Base-by-base conservation (phyloP, 2,797 vertebrate genomes). In the Eidolon dupreanum region DNA sequence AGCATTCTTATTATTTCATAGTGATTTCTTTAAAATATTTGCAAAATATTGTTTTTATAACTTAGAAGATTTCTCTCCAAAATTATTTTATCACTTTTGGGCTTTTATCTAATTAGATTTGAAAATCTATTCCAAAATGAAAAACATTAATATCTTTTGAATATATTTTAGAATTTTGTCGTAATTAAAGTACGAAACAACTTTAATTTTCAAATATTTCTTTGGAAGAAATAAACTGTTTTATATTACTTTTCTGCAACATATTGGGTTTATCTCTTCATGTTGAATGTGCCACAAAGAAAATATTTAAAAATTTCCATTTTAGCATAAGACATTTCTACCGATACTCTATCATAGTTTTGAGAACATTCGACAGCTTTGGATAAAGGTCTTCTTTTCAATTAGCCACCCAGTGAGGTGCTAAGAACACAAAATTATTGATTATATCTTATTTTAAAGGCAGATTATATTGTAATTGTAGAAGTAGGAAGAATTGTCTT, bases 161-260 rank as follows among this genome's bases (percentile, higher is more conserved):
- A 61, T 90, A 10, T 93, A 86, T 95, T 95, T 93, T 57, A 8
- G 46, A 96, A 63, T 36, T 96, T 90, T 96, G 28, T 96, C 81
- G 74, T 88, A 88, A 73, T 70, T 96, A 84, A 83, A 92, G 92
- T 74, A 13, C 46, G n/a, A 95, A 86, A 92, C 81, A 95, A 88
- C n/a, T 61, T 93, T 97, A 78, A 31, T 96, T 98, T 96, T 31
- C 83, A 89, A 73, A 28, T 70, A 83, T 86, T 82, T 83, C n/a
- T 89, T 41, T 66, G 59, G 36, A 59, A 88, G 20, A 87, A 95
- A 90, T 71, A 75, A 94, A 88, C 0, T 59, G 86, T 93, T 84
- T 57, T 68, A 43, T 38, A 20, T 63, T 5, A 22, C 78, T 91
- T 63, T 97, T 19, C 75, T 98, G 33, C 46, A 90, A 82, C 92